phyloP scores from a whole-genome alignment of 1,140 invertebrate genomes.

The Ctenoplectra terminalis region DNA sequence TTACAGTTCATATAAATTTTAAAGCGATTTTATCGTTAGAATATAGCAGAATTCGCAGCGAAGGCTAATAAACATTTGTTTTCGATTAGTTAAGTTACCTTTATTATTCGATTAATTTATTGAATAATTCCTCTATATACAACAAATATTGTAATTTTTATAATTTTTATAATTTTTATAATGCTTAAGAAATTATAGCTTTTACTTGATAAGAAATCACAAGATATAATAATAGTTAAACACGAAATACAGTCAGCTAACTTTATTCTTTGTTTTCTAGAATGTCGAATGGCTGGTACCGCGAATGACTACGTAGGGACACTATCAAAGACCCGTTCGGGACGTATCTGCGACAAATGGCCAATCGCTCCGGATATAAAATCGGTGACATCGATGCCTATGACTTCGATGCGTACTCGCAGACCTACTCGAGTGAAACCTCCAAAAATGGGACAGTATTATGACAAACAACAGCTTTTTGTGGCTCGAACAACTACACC shows the following conservation, averaged over 20 bases:
- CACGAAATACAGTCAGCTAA: neutral
- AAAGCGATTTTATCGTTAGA: too few relatives aligned
- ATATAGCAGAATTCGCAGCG: too few relatives aligned
- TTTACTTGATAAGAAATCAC: too few relatives aligned
- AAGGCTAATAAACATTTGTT: too few relatives aligned
- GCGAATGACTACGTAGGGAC: constrained; percentile 85
- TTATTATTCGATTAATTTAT: too few relatives aligned
- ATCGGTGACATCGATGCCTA: neutral
- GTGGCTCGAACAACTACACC: neutral
- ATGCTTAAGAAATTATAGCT: too few relatives aligned
- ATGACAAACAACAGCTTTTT: neutral
- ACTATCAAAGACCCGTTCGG: constrained; percentile 82
- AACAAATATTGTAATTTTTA: too few relatives aligned
- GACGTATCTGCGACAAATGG: constrained; percentile 83
- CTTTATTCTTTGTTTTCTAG: constrained; percentile 57
- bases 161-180: too few relatives aligned
- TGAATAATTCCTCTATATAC: too few relatives aligned
- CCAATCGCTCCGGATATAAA: constrained; percentile 51
- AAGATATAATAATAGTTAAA: neutral
- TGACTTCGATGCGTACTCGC: neutral
- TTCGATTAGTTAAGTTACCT: too few relatives aligned
- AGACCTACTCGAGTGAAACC: neutral
- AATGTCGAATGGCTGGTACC: constrained; percentile 84
- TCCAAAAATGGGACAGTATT: neutral
- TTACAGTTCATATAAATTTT: neutral